phyloP scores from a whole-genome alignment of 2,888 invertebrate species.

The Harpalus rubripes region DNA sequence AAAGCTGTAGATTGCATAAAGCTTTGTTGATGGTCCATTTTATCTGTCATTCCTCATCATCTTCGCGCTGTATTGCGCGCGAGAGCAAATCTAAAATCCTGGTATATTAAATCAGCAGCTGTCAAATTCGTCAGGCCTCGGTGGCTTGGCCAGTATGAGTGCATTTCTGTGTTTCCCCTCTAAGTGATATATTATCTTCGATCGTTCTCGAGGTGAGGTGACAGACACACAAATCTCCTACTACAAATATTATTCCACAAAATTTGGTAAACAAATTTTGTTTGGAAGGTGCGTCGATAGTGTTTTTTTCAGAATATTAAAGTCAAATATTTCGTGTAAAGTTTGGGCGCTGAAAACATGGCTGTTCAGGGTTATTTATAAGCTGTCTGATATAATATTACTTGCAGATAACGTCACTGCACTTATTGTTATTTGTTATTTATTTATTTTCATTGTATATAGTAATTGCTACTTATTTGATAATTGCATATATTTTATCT shows the following conservation, averaged over 20 bases:
- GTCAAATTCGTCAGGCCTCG: slow-evolving; percentile 11
- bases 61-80: background rate
- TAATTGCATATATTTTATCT: too few species aligned
- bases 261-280: slow-evolving; percentile 10
- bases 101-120: slow-evolving; percentile 19
- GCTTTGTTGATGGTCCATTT: slow-evolving; percentile 6
- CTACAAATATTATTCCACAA: slow-evolving; percentile 15
- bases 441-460: too few species aligned
- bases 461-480: too few species aligned
- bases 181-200: slow-evolving; percentile 64
- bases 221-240: slow-evolving; percentile 27
- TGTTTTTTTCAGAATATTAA: slow-evolving; percentile 6
- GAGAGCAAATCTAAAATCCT: background rate
- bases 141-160: slow-evolving; percentile 4
- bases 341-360: too few species aligned
- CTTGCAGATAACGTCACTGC: too few species aligned
- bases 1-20: background rate
- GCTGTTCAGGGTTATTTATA: too few species aligned
- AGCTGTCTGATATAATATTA: too few species aligned
- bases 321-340: slow-evolving; percentile 14
- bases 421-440: too few species aligned
- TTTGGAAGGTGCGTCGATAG: background rate
- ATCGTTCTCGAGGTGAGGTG: slow-evolving; percentile 32
- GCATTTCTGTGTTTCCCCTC: slow-evolving; percentile 60
- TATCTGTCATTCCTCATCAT: slow-evolving; percentile 16